Conservation (phyloP, 1,140 invertebrate genomes). For the Drosophila rufa region DNA sequence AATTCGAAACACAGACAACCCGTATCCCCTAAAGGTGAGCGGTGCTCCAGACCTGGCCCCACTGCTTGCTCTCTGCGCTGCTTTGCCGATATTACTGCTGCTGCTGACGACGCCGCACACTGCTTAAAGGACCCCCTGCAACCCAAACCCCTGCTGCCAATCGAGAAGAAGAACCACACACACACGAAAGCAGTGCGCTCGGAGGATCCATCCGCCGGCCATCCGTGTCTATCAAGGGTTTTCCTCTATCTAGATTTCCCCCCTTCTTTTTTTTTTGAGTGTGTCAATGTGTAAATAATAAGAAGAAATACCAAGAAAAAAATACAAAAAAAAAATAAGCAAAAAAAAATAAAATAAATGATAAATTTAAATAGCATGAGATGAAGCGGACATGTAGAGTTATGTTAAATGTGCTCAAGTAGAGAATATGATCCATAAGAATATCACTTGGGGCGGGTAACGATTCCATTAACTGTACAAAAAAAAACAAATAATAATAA, state of each 20-base stretch:
- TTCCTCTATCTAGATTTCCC: constrained; percentile 27
- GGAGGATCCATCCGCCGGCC: constrained; percentile 43
- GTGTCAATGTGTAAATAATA: constrained; percentile 55
- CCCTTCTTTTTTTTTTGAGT: constrained; percentile 12
- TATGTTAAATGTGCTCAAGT: constrained; percentile 52
- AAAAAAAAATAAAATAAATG: constrained; percentile 24
- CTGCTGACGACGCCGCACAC: constrained; percentile 37
- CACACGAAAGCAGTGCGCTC: constrained; percentile 41
- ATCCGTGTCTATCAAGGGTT: constrained; percentile 27
- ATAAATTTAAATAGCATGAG: constrained; percentile 37
- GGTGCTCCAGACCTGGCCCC: constrained; percentile 44
- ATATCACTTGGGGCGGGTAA: constrained; percentile 44
- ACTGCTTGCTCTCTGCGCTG: constrained; percentile 47
- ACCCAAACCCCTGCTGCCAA: constrained; percentile 6
- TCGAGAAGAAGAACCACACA: constrained; percentile 9
- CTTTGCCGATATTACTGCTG: constrained; percentile 34
- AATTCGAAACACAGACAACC: constrained; percentile 60
- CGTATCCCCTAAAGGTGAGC: constrained; percentile 54
- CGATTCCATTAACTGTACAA: constrained; percentile 76
- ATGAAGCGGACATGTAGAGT: constrained; percentile 28
- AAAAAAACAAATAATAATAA: constrained; percentile 40
- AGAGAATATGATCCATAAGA: constrained; percentile 46
- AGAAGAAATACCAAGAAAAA: constrained; percentile 23
- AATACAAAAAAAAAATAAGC: constrained; percentile 8
- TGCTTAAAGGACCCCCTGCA: constrained; percentile 42